Base-by-base conservation (phyloP, 2,113 vertebrate species). In the Apteryx owenii region DNA sequence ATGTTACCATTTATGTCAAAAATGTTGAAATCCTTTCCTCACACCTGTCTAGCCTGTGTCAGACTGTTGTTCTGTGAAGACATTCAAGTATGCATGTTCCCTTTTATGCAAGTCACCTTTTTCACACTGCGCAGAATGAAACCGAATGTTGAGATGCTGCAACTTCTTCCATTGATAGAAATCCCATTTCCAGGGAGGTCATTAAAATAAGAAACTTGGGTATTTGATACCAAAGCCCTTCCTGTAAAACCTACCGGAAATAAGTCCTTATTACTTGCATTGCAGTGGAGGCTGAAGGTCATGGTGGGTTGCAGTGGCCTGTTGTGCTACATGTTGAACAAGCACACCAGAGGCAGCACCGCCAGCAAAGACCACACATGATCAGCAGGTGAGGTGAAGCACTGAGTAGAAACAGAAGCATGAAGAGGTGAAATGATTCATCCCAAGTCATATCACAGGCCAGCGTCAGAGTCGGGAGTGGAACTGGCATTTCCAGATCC, bases 401-500 rank as follows among this genome's bases (percentile, higher is more conserved):
- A 53, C 9, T 0, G 1, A 79, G 53, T 62, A 50, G 44, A 95
- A 92, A 82, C 58, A 15, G 44, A 70, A 58, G 44, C 66, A 68
- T 51, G 18, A 40, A 92, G 62, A 91, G 70, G 44, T 80, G 84
- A 33, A 75, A 19, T 89, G 89, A 93, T 71, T 95, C 87, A 91
- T 4, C 18, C n/a, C 19, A 60, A 61, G 46, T 53, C 77, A 82
- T 60, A 76, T 48, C 65, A 48, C 0, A 0, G 73, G 33, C 62
- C 89, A 77, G 89, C n/a, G 84, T 36, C 65, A 85, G 89, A 61
- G 53, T 8, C 14, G 0, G 81, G 51, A 94, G 62, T 50, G 42
- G 54, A 94, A 93, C 92, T 21, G 3, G 92, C 68, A 73, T 7
- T 11, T 85, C 94, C 91, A 88, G 78, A 94, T 95, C 94, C 84